Evolutionary conservation across 1,140 invertebrate species (phyloP).

Genomic region (Potamilus streckersoni): DNA sequence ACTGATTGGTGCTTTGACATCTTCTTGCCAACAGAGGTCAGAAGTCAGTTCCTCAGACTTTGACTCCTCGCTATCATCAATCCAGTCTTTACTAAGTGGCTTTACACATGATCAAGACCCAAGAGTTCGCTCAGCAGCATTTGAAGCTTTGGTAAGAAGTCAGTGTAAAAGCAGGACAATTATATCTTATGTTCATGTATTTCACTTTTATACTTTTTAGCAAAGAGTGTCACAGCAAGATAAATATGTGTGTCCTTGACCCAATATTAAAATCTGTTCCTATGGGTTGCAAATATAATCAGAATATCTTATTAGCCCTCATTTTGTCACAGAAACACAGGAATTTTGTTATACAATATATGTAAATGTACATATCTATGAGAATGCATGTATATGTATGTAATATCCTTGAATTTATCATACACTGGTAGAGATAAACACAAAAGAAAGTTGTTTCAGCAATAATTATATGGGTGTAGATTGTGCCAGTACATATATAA

Average conservation of each 20-base stretch:
- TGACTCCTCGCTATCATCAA: conserved; percentile 13
- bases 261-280: too few species aligned
- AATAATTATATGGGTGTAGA: too few species aligned
- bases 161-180: neutral
- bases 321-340: conserved; percentile 4
- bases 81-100: conserved; percentile 26
- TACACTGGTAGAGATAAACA: too few species aligned
- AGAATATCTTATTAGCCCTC: too few species aligned
- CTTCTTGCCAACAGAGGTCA: conserved; percentile 38
- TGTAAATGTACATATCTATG: too few species aligned
- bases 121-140: conserved; percentile 86
- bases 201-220: neutral
- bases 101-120: conserved; percentile 81
- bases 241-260: neutral
- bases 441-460: too few species aligned
- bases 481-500: too few species aligned
- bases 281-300: too few species aligned
- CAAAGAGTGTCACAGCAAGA: neutral
- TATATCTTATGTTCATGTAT: neutral
- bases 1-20: conserved; percentile 72
- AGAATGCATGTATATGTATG: too few species aligned
- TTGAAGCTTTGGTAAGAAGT: conserved; percentile 81
- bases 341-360: neutral
- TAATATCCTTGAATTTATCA: too few species aligned
- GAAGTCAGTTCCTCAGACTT: conserved; percentile 30